phyloP scores from a whole-genome alignment of 2,888 invertebrate genomes.

The Apodemia zela region DNA sequence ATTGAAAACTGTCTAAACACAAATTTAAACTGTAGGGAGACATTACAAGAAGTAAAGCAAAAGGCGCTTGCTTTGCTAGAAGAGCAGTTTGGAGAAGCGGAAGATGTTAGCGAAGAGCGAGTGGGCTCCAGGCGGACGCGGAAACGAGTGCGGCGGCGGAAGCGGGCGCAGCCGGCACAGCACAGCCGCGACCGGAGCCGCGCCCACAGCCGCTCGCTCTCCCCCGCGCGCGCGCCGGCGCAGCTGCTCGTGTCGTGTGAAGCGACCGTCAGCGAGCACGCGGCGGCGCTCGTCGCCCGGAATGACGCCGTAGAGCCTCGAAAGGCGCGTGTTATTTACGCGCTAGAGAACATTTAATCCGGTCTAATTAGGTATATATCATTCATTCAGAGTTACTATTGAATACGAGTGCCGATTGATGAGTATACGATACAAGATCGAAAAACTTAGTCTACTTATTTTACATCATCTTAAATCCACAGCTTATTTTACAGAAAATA shows the following conservation, averaged over 20 bases:
- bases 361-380: too few species aligned
- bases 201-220: too few species aligned
- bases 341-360: neutral
- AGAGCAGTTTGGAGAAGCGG: neutral
- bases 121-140: neutral
- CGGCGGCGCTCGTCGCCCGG: neutral
- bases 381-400: too few species aligned
- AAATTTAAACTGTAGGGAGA: neutral
- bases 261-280: neutral
- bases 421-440: too few species aligned
- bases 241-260: neutral
- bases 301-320: neutral
- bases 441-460: too few species aligned
- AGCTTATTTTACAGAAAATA: too few species aligned
- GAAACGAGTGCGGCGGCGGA: neutral
- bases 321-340: neutral
- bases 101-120: neutral
- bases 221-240: neutral
- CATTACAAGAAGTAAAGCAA: neutral
- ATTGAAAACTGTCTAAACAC: too few species aligned
- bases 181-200: too few species aligned
- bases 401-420: too few species aligned
- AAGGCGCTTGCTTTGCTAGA: conserved; percentile 8
- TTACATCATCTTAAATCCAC: too few species aligned
- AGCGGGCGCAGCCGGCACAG: neutral